phyloP scores from a whole-genome alignment of 2,113 vertebrate species.

The Forbesichthys agassizii region DNA sequence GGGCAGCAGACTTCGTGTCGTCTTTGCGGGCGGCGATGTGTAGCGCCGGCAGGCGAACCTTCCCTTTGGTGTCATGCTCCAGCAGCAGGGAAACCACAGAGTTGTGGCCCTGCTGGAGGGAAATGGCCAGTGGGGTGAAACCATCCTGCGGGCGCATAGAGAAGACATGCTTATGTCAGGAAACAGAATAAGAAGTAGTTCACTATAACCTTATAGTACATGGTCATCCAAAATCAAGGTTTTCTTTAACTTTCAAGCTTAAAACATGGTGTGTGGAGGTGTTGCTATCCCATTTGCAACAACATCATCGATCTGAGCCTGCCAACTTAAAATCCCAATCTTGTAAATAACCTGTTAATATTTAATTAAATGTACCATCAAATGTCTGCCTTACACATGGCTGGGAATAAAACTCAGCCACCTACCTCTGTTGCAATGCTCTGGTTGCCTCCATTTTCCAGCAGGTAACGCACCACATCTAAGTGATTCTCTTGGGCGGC shows the following conservation, averaged over 20 bases:
- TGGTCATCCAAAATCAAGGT: too few relatives aligned
- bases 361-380: too few relatives aligned
- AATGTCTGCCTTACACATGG: neutral
- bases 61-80: slow-evolving; percentile 98
- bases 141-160: slow-evolving; percentile 81
- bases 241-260: too few relatives aligned
- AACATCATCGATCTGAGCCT: too few relatives aligned
- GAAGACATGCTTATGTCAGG: neutral
- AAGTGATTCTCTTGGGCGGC: slow-evolving; percentile 97
- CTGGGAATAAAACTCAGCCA: neutral
- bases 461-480: slow-evolving; percentile 91
- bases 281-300: too few relatives aligned
- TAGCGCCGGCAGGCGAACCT: slow-evolving; percentile 91
- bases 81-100: slow-evolving; percentile 92
- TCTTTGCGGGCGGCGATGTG: slow-evolving; percentile 97
- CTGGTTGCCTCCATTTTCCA: slow-evolving; percentile 97
- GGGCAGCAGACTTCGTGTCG: slow-evolving; percentile 95
- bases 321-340: too few relatives aligned
- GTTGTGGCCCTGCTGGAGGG: slow-evolving; percentile 96
- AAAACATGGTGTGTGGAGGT: too few relatives aligned
- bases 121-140: slow-evolving; percentile 95
- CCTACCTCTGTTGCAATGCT: slow-evolving; percentile 95
- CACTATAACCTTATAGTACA: too few relatives aligned
- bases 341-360: too few relatives aligned
- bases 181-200: too few relatives aligned